Evolutionary conservation across 2,797 vertebrate species (phyloP).

Genomic region (Crotalus adamanteus): DNA sequence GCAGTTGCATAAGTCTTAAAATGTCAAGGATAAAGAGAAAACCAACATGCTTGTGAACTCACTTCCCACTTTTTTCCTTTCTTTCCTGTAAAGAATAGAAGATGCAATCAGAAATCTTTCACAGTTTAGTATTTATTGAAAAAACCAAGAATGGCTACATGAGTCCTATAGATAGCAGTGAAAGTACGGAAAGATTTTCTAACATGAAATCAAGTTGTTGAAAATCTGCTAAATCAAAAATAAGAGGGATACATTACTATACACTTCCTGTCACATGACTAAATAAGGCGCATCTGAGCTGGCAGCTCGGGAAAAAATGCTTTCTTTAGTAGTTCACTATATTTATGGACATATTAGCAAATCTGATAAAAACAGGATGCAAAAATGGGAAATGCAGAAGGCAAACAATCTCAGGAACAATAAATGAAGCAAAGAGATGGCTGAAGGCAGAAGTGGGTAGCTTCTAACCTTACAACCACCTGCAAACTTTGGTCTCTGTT

Average conservation of each 20-base stretch:
- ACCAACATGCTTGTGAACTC: slow-evolving; percentile 18
- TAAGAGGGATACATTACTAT: background rate
- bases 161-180: background rate
- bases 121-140: background rate
- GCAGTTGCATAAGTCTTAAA: slow-evolving; percentile 18
- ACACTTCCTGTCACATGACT: background rate
- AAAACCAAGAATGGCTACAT: slow-evolving; percentile 19
- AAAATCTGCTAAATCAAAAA: background rate
- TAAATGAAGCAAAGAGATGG: background rate
- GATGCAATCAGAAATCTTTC: slow-evolving; percentile 17
- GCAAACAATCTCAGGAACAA: background rate
- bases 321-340: background rate
- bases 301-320: background rate
- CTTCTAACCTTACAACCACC: background rate
- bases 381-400: background rate
- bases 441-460: background rate
- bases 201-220: background rate
- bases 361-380: background rate
- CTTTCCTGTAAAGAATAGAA: slow-evolving; percentile 15
- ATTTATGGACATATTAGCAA: background rate
- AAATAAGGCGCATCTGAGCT: background rate
- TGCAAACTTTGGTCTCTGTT: background rate
- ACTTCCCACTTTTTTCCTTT: slow-evolving; percentile 19
- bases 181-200: background rate
- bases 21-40: slow-evolving; percentile 9